Evolutionary conservation across 1,140 invertebrate species (phyloP), one percentile per base, ranked within the genome.

Genomic region (Drosophila varians): DNA sequence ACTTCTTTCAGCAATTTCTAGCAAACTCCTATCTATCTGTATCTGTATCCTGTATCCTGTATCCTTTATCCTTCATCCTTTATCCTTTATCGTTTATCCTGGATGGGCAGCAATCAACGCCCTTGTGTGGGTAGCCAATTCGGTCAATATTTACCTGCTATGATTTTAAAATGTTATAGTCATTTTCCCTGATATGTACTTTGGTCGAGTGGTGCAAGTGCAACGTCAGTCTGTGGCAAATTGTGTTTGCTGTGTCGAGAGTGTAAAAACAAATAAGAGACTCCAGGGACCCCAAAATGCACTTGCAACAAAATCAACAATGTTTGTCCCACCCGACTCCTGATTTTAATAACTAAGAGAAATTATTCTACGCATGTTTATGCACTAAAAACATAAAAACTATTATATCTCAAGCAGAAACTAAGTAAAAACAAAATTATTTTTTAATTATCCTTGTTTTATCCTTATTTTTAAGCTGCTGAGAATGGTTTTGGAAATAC

Each of bases 151-250:
- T 77, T 78, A 74, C 68, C 75, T 78, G 75, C 46, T 60, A 73
- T 77, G 75, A 78, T 78, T 77, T 77, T 73, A 78, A 73, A 78
- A 68, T 77, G 57, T 78, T 78, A 57, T 77, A 68, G 75, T 74
- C 74, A 54, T 74, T 74, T 62, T 46, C 38, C 21, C 40, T 70
- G 55, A 71, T 58, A 53, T 61, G 56, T 53, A 52, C 53, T 72
- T 73, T 43, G 60, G 55, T 72, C 21, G 68, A 71, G 56, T 68
- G 60, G 60, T 26, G 52, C 60, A 66, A 34, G 48, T 34, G 23
- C 62, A 51, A 25, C 60, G 57, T 18, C 57, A 38, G 56, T 55
- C 54, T 53, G 55, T 34, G 70, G 49, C 14, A 73, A 74, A 74
- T 73, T 73, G 70, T 74, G 58, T 74, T 74, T 74, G 70, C 70